Evolutionary conservation across 2,113 vertebrate species (phyloP).

Genomic region (Ceyx cyanopectus): DNA sequence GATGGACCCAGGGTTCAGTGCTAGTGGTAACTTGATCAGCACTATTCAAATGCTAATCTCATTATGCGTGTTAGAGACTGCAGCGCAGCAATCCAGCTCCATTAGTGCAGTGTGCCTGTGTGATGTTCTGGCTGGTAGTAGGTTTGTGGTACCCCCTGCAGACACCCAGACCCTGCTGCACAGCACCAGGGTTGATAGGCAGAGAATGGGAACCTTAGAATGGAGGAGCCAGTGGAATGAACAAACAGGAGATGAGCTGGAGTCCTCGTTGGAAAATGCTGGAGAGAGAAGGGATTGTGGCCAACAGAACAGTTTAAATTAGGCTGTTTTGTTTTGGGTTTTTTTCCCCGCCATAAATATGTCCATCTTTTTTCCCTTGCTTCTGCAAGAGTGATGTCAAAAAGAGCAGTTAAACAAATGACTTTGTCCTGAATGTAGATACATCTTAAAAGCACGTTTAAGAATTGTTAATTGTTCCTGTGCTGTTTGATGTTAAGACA

Average conservation of each 20-base stretch:
- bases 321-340: neutral
- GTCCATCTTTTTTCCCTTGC: neutral
- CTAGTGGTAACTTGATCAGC: slow-evolving; percentile 42
- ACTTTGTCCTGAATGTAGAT: neutral
- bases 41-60: slow-evolving; percentile 59
- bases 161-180: neutral
- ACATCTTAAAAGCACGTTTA: neutral
- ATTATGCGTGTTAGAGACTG: neutral
- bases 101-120: neutral
- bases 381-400: neutral
- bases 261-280: neutral
- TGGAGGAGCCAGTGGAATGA: neutral
- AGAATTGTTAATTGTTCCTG: neutral
- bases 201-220: neutral
- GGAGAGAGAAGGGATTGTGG: neutral
- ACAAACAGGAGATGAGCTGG: neutral
- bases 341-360: neutral
- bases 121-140: neutral
- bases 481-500: neutral
- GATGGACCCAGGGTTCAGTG: slow-evolving; percentile 8
- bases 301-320: neutral
- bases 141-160: neutral
- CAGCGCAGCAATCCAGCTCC: neutral
- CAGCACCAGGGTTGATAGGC: neutral
- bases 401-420: neutral